These are phyloP conservation scores for Centropus bengalensis DNA, from an alignment of 2,113 vertebrate species.

Conservation along the genomic window DNA sequence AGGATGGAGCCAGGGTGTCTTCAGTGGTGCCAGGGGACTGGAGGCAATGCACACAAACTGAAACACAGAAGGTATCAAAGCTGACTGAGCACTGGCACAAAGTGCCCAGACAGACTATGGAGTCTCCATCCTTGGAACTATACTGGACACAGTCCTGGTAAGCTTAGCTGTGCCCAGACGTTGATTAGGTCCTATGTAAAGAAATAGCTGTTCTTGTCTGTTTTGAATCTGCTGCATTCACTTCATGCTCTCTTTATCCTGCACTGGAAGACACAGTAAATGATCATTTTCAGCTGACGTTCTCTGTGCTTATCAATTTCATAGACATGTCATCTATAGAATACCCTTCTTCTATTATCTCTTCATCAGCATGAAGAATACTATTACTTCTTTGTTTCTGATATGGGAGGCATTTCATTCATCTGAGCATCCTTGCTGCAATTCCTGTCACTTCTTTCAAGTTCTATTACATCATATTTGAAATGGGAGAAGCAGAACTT, in stretches of 20 bases:
- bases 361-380: not conserved
- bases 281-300: not conserved
- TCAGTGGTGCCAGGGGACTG: not conserved
- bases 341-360: not conserved
- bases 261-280: not conserved
- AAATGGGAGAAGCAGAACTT: not conserved
- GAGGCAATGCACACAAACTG: not conserved
- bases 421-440: not conserved
- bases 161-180: fast-evolving
- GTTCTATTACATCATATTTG: not conserved
- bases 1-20: not conserved
- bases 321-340: not conserved
- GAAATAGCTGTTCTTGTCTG: not conserved
- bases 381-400: not conserved
- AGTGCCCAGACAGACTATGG: not conserved
- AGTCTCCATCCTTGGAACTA: not conserved
- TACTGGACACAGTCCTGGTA: not conserved
- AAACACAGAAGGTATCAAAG: not conserved
- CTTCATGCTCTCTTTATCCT: not conserved
- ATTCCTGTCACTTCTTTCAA: not conserved
- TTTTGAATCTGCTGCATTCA: not conserved
- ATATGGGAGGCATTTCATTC: not conserved
- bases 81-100: not conserved
- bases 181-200: not conserved
- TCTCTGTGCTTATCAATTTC: not conserved